A percentile compares a stretch with the other conserved stretches of the same genome.
phyloP scores from a whole-genome alignment of 2,888 invertebrate species.

The Chymomyza procnemis region DNA sequence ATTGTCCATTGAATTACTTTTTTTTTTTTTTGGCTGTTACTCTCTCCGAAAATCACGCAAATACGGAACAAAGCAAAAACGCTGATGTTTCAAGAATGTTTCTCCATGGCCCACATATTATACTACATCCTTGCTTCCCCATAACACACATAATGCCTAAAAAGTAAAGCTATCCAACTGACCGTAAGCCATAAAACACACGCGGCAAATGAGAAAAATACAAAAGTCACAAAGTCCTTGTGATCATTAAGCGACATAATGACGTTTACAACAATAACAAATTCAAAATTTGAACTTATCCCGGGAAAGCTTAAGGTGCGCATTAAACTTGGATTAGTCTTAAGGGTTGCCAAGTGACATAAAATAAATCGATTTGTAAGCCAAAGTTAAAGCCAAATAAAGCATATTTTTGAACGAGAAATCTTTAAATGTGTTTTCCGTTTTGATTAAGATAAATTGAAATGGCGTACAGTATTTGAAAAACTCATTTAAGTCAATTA shows the following conservation, averaged over 20 bases:
- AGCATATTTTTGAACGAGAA: neutral
- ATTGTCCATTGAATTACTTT: conserved; percentile 60
- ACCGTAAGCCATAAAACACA: conserved; percentile 67
- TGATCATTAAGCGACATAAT: conserved; percentile 54
- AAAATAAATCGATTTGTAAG: neutral
- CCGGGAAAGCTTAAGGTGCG: conserved; percentile 3
- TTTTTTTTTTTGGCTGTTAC: conserved; percentile 1
- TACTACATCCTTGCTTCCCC: neutral
- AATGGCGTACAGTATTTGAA: too few species aligned
- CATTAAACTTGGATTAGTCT: too few species aligned
- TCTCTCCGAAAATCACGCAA: neutral
- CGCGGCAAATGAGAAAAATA: conserved; percentile 55
- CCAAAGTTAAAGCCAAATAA: neutral
- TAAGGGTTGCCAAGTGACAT: too few species aligned
- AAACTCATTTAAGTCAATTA: too few species aligned
- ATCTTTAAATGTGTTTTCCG: neutral
- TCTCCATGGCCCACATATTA: neutral
- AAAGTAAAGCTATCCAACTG: conserved; percentile 50
- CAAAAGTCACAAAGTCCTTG: conserved; percentile 59
- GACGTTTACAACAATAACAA: conserved; percentile 36
- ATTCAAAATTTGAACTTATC: conserved; percentile 13
- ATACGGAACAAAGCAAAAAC: conserved; percentile 21
- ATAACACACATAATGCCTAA: conserved; percentile 30
- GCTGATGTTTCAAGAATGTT: conserved; percentile 47
- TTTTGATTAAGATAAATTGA: too few species aligned